Percentiles rank a stretch among this genome's conserved stretches.
These are phyloP conservation scores for Batillaria attramentaria DNA, from an alignment of 1,140 invertebrate species.

Conservation along the genomic window DNA sequence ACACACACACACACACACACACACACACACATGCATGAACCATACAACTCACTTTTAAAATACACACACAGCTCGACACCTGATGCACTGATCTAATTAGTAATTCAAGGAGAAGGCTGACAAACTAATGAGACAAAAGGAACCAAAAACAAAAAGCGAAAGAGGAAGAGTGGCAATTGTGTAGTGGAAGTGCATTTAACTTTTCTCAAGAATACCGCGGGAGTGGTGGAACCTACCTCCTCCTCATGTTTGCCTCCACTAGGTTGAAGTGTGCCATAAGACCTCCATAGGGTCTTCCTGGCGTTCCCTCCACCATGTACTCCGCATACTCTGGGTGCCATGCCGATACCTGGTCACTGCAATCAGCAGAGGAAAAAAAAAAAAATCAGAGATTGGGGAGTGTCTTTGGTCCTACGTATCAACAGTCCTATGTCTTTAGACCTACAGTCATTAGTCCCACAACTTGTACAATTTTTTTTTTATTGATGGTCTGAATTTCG, in stretches of 20 bases:
- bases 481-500: not conserved
- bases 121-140: not conserved
- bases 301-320: slow-evolving; percentile 99
- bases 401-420: not conserved
- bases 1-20: too few relatives aligned
- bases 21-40: not conserved
- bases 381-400: not conserved
- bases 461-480: not conserved
- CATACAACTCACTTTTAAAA: not conserved
- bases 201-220: too few relatives aligned
- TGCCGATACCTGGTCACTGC: slow-evolving; percentile 58
- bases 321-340: slow-evolving; percentile 99
- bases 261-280: slow-evolving; percentile 96
- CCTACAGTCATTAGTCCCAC: not conserved
- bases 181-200: too few relatives aligned
- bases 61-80: too few relatives aligned
- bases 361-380: slow-evolving; percentile 31
- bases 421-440: too few relatives aligned
- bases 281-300: slow-evolving; percentile 88
- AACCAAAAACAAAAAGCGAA: not conserved
- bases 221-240: slow-evolving; percentile 73
- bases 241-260: slow-evolving; percentile 97
- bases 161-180: not conserved
- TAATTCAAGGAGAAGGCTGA: too few relatives aligned
- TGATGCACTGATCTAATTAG: too few relatives aligned